These are phyloP conservation scores for Urocitellus parryii DNA, from an alignment of 2,113 vertebrate genomes.

Conservation along the genomic window DNA sequence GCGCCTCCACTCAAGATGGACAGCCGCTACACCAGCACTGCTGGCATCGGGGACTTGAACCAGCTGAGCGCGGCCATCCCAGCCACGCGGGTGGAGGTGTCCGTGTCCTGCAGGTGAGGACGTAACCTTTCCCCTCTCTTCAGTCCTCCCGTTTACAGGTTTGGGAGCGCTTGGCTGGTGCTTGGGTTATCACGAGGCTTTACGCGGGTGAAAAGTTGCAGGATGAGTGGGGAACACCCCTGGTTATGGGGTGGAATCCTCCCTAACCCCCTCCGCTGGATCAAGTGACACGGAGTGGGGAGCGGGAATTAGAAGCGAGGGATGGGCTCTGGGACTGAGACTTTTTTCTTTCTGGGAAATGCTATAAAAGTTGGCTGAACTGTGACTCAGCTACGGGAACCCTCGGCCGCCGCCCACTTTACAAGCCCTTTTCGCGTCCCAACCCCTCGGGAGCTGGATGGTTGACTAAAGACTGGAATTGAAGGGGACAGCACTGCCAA, in stretches of 20 bases:
- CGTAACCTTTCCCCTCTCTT: not conserved
- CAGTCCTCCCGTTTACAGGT: too few species aligned
- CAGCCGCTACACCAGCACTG: conserved; percentile 76
- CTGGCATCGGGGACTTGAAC: conserved; percentile 94
- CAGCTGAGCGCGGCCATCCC: conserved; percentile 94
- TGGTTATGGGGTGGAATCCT: not conserved
- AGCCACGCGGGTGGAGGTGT: conserved; percentile 97
- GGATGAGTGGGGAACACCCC: not conserved
- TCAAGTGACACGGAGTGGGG: not conserved
- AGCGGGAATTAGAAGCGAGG: not conserved
- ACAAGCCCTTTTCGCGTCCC: not conserved
- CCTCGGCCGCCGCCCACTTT: conserved; percentile 52
- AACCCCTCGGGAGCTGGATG: not conserved
- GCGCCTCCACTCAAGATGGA: conserved; percentile 69
- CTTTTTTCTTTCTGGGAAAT: conserved; percentile 46
- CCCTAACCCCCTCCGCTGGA: not conserved
- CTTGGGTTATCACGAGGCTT: not conserved
- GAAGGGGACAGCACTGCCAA: not conserved
- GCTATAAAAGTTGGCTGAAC: conserved; percentile 68
- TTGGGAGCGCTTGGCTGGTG: not conserved
- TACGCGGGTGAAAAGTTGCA: not conserved
- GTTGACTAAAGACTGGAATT: not conserved
- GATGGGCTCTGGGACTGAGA: not conserved
- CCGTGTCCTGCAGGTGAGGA: conserved; percentile 96
- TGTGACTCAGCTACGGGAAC: conserved; percentile 66